A percentile compares a stretch with the other conserved stretches of the same genome.
Conservation (phyloP, 1,140 invertebrate species). For the Fopius arisanus region DNA sequence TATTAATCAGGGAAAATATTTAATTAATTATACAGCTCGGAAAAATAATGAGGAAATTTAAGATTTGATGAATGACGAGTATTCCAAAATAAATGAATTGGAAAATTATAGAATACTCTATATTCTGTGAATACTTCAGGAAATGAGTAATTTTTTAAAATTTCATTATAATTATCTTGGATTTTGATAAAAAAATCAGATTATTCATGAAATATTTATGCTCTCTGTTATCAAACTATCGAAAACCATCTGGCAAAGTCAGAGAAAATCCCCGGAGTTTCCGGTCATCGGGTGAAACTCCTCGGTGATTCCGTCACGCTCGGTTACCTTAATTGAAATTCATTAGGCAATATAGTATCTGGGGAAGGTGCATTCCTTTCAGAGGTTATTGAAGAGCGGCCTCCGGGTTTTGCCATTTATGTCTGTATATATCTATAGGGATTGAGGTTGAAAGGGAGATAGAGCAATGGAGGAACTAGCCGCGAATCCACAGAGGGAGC, state of each 20-base stretch:
- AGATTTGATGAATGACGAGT: too few species aligned
- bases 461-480: not conserved
- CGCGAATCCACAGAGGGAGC: not conserved
- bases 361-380: constrained; percentile 12
- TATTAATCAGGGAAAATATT: too few species aligned
- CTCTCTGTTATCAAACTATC: too few species aligned
- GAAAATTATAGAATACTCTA: too few species aligned
- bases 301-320: constrained; percentile 12
- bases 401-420: not conserved
- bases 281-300: not conserved
- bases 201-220: too few species aligned
- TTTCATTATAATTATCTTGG: too few species aligned
- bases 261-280: constrained; percentile 2
- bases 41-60: too few species aligned
- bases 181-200: too few species aligned
- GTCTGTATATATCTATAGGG: not conserved
- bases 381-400: constrained; percentile 16
- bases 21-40: too few species aligned
- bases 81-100: too few species aligned
- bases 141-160: too few species aligned
- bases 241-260: not conserved
- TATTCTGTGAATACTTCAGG: too few species aligned
- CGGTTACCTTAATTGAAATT: constrained; percentile 34
- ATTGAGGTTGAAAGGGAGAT: not conserved
- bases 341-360: constrained; percentile 29